Evolutionary conservation across 37 sponge, comb jelly and placozoan genomes (phyloP).

Genomic region (Spongilla lacustris): DNA sequence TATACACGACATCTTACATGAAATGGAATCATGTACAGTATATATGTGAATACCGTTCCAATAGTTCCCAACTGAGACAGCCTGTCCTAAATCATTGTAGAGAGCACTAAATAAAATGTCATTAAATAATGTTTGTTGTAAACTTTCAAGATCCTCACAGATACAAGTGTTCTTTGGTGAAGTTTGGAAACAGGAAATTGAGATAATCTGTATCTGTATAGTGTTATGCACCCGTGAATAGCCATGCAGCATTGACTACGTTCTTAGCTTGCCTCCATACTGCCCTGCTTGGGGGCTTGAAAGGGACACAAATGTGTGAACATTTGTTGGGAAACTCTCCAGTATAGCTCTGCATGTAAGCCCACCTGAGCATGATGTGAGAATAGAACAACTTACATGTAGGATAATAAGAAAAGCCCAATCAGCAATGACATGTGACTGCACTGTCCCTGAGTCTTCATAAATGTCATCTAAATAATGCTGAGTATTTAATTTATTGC

Average conservation of each 20-base stretch:
- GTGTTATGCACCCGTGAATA: neutral
- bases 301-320: slow-evolving; percentile 81
- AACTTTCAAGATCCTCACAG: slow-evolving; percentile 29
- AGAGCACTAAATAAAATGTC: neutral
- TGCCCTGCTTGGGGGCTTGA: slow-evolving; percentile 88
- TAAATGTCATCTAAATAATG: no score
- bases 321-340: slow-evolving; percentile 67
- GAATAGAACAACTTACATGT: no score
- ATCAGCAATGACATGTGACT: no score
- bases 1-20: neutral
- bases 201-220: slow-evolving; percentile 71
- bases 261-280: slow-evolving; percentile 73
- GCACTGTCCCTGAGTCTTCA: no score
- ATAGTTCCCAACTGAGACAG: slow-evolving; percentile 66
- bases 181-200: slow-evolving; percentile 59
- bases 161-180: slow-evolving; percentile 61
- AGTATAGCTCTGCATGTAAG: slow-evolving; percentile 77
- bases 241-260: neutral
- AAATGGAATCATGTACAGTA: neutral
- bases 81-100: slow-evolving; percentile 56
- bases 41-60: slow-evolving; percentile 70
- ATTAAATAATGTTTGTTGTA: neutral
- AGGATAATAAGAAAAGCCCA: no score
- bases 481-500: no score
- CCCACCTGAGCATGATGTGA: slow-evolving; percentile 56